Conservation (phyloP, 2,888 invertebrate genomes). For the Apoderus coryli region DNA sequence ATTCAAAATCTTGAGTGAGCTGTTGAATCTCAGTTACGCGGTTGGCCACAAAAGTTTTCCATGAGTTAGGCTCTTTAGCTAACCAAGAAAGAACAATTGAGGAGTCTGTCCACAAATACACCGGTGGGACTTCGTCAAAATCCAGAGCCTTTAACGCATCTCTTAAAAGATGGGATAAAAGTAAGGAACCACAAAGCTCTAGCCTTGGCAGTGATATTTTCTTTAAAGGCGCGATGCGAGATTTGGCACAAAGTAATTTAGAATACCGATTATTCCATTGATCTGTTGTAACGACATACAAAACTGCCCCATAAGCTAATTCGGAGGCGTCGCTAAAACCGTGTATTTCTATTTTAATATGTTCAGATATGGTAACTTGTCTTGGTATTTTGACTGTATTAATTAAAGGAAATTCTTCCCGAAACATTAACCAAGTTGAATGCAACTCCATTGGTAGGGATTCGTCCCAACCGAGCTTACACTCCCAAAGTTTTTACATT, state of each 20-base stretch:
- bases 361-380: slow-evolving; percentile 7
- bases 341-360: slow-evolving; percentile 11
- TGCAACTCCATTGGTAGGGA: slow-evolving; percentile 8
- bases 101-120: neutral
- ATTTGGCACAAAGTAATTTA: slow-evolving; percentile 13
- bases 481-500: slow-evolving; percentile 14
- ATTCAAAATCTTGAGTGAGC: too few relatives aligned
- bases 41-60: slow-evolving; percentile 4
- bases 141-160: neutral
- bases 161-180: neutral
- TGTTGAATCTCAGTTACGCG: too few relatives aligned
- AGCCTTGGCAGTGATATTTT: slow-evolving; percentile 11
- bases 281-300: slow-evolving; percentile 11
- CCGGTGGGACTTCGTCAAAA: neutral
- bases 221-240: slow-evolving; percentile 14
- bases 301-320: slow-evolving; percentile 12
- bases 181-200: slow-evolving; percentile 12
- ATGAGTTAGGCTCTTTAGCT: neutral
- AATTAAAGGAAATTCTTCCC: slow-evolving; percentile 5
- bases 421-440: slow-evolving; percentile 8
- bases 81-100: neutral
- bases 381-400: slow-evolving; percentile 11
- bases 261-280: neutral
- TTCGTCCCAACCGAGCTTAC: slow-evolving; percentile 15
- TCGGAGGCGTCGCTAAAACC: slow-evolving; percentile 15